A percentile compares a stretch with the other conserved stretches of the same genome.
These are phyloP conservation scores for Orientallactaga sibirica DNA, from an alignment of 2,797 vertebrate genomes.

Conservation along the genomic window DNA sequence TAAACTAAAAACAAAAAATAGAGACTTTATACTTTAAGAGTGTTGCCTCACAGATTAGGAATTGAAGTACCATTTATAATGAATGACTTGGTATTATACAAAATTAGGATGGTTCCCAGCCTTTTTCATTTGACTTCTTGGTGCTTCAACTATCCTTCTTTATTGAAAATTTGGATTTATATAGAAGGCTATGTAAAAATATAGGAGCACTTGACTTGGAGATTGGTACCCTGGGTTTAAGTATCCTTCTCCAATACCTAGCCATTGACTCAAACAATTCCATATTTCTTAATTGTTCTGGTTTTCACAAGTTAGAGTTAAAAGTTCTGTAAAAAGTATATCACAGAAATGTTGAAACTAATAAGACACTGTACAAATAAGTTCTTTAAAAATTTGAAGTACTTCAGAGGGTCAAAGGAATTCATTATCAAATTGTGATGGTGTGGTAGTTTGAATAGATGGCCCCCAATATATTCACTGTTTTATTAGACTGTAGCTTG, in stretches of 20 bases:
- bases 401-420: constrained; percentile 51
- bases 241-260: neutral
- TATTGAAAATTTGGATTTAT: constrained; percentile 26
- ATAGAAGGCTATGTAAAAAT: neutral
- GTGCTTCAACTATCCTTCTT: neutral
- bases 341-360: neutral
- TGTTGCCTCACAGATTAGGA: constrained; percentile 23
- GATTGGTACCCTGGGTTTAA: constrained; percentile 1
- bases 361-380: constrained; percentile 25
- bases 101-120: neutral
- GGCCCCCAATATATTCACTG: too few relatives aligned
- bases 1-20: constrained; percentile 24
- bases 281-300: neutral
- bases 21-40: constrained; percentile 44
- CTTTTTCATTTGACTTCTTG: neutral
- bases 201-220: constrained; percentile 12
- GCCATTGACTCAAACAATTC: constrained; percentile 4
- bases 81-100: constrained; percentile 20
- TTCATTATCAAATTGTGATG: neutral
- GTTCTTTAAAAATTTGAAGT: constrained; percentile 53
- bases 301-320: constrained; percentile 54
- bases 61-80: constrained; percentile 15
- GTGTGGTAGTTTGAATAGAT: too few relatives aligned
- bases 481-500: too few relatives aligned
- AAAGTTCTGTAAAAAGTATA: constrained; percentile 33